A percentile compares a stretch with the other conserved stretches of the same genome.
Evolutionary conservation across 2,113 vertebrate genomes (phyloP).

Genomic region (Gobio gobio): DNA sequence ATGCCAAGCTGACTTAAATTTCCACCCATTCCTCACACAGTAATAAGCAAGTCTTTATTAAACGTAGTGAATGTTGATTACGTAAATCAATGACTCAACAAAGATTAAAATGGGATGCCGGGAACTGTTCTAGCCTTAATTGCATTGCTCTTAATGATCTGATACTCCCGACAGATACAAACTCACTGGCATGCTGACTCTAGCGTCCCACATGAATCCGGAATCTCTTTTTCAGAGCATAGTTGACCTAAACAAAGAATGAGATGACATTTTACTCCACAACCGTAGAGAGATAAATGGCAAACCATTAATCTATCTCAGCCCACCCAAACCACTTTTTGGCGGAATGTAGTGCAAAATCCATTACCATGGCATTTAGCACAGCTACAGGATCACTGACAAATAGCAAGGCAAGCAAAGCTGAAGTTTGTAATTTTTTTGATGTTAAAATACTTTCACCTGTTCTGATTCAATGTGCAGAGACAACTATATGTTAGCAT

Average conservation of each 20-base stretch:
- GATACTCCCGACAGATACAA: background rate
- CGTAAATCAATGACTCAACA: background rate
- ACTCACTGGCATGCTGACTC: background rate
- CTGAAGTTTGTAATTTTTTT: background rate
- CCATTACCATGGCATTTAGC: slow-evolving; percentile 13
- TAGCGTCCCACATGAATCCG: background rate
- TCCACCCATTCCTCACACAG: background rate
- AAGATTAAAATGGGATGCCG: background rate
- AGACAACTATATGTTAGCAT: background rate
- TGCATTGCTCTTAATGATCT: slow-evolving; percentile 16
- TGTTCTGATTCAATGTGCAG: background rate
- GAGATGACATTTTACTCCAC: slow-evolving; percentile 11
- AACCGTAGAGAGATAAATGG: slow-evolving; percentile 15
- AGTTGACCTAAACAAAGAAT: slow-evolving; percentile 23
- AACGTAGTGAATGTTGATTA: background rate
- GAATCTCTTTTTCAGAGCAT: slow-evolving; percentile 13
- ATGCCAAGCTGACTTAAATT: background rate
- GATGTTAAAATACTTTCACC: slow-evolving; percentile 1
- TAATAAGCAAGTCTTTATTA: background rate
- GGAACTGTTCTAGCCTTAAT: slow-evolving; percentile 1
- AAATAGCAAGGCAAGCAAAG: background rate
- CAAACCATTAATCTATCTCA: slow-evolving; percentile 26
- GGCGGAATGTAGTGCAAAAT: slow-evolving; percentile 4
- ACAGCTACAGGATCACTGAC: background rate
- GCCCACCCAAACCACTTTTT: slow-evolving; percentile 12